phyloP scores from a whole-genome alignment of 2,113 vertebrate species.

The Nothobranchius kuhntae region DNA sequence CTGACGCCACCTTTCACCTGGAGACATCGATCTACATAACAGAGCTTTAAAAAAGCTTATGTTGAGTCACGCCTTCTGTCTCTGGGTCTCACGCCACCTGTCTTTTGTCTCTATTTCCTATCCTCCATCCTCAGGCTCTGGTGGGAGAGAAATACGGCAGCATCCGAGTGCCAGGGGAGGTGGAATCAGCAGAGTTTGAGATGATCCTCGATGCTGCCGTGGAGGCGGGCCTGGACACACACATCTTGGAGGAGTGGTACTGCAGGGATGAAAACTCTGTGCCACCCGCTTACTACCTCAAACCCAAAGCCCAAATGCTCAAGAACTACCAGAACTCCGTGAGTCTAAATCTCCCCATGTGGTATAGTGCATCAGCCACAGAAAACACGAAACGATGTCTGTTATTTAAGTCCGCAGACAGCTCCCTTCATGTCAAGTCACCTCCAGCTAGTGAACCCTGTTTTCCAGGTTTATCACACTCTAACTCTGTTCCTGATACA shows the following conservation, averaged over 20 bases:
- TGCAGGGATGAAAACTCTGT: constrained; percentile 97
- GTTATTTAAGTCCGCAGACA: no score
- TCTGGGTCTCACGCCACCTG: constrained; percentile 21
- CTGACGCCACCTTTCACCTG: constrained; percentile 39
- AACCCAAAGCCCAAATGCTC: constrained; percentile 90
- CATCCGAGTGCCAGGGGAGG: constrained; percentile 94
- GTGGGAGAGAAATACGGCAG: constrained; percentile 97
- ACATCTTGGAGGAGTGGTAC: constrained; percentile 96
- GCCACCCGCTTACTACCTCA: constrained; percentile 98
- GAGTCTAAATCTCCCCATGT: constrained; percentile 30
- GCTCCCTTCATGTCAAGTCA: no score
- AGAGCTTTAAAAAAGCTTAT: constrained; percentile 17
- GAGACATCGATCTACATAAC: constrained; percentile 33
- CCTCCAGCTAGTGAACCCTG: no score
- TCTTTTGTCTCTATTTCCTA: constrained; percentile 27
- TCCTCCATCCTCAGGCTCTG: constrained; percentile 84
- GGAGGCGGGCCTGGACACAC: constrained; percentile 92
- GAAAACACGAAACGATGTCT: no score
- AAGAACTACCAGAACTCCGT: constrained; percentile 88
- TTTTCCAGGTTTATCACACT: no score
- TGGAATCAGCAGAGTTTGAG: constrained; percentile 96
- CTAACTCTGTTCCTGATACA: no score
- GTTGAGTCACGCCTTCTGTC: constrained; percentile 5
- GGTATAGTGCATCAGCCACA: no score
- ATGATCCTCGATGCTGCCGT: constrained; percentile 96